Conservation (phyloP, 2,888 invertebrate genomes). For the Chymomyza amoena region DNA sequence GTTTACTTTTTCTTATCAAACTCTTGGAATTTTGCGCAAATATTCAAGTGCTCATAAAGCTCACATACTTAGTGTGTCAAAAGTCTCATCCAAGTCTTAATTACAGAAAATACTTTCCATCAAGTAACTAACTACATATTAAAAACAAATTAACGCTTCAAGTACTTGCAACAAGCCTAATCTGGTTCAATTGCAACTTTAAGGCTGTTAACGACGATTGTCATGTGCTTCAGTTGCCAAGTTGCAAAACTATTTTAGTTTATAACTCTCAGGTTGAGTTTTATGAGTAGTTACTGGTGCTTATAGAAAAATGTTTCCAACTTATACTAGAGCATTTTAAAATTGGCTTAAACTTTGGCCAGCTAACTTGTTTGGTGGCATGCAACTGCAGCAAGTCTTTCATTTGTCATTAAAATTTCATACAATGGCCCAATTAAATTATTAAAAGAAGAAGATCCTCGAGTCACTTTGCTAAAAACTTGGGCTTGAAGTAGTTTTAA, state of each 20-base stretch:
- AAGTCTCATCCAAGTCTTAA: no score
- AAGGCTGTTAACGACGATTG: background rate
- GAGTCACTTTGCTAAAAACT: constrained; percentile 37
- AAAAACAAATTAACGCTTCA: background rate
- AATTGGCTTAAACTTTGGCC: background rate
- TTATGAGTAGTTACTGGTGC: no score
- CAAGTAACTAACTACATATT: background rate
- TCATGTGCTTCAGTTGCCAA: background rate
- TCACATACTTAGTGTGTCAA: no score
- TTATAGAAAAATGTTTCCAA: background rate
- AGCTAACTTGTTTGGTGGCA: background rate
- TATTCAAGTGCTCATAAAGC: no score
- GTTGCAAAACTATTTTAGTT: background rate
- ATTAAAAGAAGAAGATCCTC: constrained; percentile 47
- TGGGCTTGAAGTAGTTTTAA: constrained; percentile 55
- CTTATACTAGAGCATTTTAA: background rate
- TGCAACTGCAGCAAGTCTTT: background rate
- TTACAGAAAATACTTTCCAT: background rate
- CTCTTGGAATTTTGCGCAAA: no score
- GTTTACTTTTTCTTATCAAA: no score
- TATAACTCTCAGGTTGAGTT: background rate
- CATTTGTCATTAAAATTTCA: constrained; percentile 51
- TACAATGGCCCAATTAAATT: constrained; percentile 64
- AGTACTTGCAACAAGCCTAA: background rate
- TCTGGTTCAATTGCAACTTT: background rate